Percentiles rank a stretch among this genome's conserved stretches.
Evolutionary conservation across 2,797 vertebrate genomes (phyloP).

Genomic region (Coccyzus lansbergi): DNA sequence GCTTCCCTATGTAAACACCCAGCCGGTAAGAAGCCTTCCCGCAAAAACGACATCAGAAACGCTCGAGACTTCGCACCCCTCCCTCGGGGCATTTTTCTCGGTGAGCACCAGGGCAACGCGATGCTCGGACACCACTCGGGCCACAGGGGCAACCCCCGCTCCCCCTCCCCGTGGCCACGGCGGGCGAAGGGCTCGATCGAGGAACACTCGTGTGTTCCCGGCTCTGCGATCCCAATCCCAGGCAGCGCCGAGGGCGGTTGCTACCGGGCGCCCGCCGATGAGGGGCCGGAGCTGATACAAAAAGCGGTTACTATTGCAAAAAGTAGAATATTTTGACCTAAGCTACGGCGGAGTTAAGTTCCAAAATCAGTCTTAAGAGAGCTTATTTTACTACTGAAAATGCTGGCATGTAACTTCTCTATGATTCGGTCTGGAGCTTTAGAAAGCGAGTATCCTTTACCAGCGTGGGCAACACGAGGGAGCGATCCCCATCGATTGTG

Average conservation of each 20-base stretch:
- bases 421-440: no score
- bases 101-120: background rate
- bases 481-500: no score
- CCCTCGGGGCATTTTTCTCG: background rate
- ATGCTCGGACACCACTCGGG: background rate
- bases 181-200: background rate
- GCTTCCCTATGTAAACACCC: background rate
- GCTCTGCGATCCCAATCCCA: rapidly evolving
- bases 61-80: background rate
- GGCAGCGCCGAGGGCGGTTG: no score
- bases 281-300: no score
- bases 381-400: no score
- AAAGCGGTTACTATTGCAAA: no score
- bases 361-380: no score
- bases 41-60: background rate
- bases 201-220: rapidly evolving
- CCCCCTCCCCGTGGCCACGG: rapidly evolving
- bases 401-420: no score
- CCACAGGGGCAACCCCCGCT: background rate
- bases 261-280: rapidly evolving
- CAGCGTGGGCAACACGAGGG: no score
- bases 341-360: no score
- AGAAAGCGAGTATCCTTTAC: no score
- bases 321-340: no score
- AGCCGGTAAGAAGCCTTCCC: background rate